phyloP scores from a whole-genome alignment of 2,113 vertebrate genomes.

The Oenanthe oenanthe region DNA sequence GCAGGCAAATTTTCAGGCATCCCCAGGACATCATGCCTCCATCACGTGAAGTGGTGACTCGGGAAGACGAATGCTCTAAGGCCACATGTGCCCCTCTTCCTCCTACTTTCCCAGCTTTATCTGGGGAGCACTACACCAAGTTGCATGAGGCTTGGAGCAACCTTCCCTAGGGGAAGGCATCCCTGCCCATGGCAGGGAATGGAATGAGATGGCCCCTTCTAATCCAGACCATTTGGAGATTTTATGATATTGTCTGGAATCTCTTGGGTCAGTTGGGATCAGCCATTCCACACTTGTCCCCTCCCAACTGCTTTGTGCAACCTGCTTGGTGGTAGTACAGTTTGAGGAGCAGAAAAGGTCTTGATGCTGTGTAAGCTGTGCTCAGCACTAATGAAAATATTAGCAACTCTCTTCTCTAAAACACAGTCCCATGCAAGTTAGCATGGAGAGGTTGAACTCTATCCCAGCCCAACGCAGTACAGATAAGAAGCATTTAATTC shows the following conservation, averaged over 20 bases:
- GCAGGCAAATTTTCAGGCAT: background rate
- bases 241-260: background rate
- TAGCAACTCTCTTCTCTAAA: background rate
- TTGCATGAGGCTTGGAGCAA: background rate
- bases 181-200: background rate
- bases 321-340: background rate
- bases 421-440: background rate
- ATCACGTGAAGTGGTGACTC: background rate
- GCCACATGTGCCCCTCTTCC: background rate
- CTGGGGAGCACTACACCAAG: background rate
- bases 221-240: background rate
- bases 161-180: background rate
- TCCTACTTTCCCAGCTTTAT: background rate
- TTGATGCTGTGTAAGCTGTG: background rate
- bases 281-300: background rate
- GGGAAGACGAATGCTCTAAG: rapidly evolving
- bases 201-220: background rate
- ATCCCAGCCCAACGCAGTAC: background rate
- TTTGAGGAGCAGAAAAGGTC: background rate
- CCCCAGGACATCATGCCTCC: background rate
- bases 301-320: background rate
- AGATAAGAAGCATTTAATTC: background rate
- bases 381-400: background rate
- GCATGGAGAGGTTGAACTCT: background rate
- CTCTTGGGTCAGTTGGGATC: background rate